phyloP scores from a whole-genome alignment of 2,888 invertebrate species.

The Tenthredo mesomela region DNA sequence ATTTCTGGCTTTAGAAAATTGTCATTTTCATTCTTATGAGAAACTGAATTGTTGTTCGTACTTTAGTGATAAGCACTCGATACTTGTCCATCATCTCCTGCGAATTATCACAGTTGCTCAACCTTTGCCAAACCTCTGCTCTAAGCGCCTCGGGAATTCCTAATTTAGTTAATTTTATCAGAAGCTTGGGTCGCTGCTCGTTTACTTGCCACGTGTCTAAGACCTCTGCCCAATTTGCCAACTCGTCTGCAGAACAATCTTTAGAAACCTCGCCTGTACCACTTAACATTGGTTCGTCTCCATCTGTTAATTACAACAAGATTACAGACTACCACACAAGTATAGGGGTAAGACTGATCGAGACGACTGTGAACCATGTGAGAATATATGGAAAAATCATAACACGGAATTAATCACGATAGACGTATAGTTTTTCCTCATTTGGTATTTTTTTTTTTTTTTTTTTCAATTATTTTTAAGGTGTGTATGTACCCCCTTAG shows the following conservation, averaged over 20 bases:
- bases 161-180: slow-evolving; percentile 88
- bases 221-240: slow-evolving; percentile 96
- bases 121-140: slow-evolving; percentile 98
- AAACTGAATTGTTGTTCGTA: slow-evolving; percentile 71
- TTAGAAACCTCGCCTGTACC: slow-evolving; percentile 98
- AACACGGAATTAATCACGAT: slow-evolving; percentile 7
- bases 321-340: slow-evolving; percentile 33
- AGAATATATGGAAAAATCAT: background rate
- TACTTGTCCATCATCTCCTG: slow-evolving; percentile 95
- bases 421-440: background rate
- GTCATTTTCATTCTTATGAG: background rate
- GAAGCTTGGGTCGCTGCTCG: slow-evolving; percentile 90
- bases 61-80: slow-evolving; percentile 94
- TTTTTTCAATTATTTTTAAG: too few relatives aligned
- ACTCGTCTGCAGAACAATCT: slow-evolving; percentile 95
- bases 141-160: slow-evolving; percentile 98
- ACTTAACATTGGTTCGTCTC: slow-evolving; percentile 97
- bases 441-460: background rate
- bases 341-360: slow-evolving; percentile 1
- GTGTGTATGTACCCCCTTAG: too few relatives aligned
- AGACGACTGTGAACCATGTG: slow-evolving; percentile 28
- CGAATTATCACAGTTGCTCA: slow-evolving; percentile 93
- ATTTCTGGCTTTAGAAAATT: slow-evolving; percentile 23
- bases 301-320: slow-evolving; percentile 81
- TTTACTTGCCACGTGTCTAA: slow-evolving; percentile 84